Evolutionary conservation across 2,113 vertebrate genomes (phyloP), one percentile per base, ranked within the genome.

Genomic region (Dascyllus trimaculatus): DNA sequence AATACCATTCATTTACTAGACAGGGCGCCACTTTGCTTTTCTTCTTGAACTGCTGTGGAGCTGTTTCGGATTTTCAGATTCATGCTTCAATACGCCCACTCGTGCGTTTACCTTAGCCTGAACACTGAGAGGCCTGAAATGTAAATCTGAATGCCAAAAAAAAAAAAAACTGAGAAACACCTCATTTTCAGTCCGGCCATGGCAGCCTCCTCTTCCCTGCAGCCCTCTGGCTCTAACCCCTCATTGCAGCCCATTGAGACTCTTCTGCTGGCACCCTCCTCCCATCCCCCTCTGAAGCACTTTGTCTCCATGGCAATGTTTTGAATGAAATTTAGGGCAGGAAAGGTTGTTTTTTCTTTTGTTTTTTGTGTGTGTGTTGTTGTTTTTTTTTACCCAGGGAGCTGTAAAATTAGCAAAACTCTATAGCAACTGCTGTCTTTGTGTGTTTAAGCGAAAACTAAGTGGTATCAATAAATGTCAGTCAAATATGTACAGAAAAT

Each of bases 251-350:
- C 65, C 73, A 81, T 85, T 86, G 70, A 90, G 72, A 88, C 78
- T 26, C 78, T 83, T 78, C 80, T 65, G n/a, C 68, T 46, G 49
- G 48, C 83, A 66, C 60, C 72, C 76, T 49, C 72, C 71, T 65
- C 75, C 60, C 72, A 54, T 71, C 77, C 63, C 79, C 72, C 71
- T 59, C 78, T 81, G 72, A 53, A 75, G 78, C 80, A 85, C 79
- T 89, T 88, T 78, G 86, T 91, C 88, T 89, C 88, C 88, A 93
- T 90, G 85, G 85, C 25, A 0, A 92, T 90, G 78, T 85, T 85
- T 83, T 88, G 70, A 89, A 78, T 60, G 45, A 83, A 85, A 88
- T 72, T 88, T 76, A 62, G 72, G 62, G 21, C 73, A 80, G 66
- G 58, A 68, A 65, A 67, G 65, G 35, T 40, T 72, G 40, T 48